Percentiles rank a stretch among this genome's conserved stretches.
phyloP scores from a whole-genome alignment of 2,888 invertebrate species.

The Drepana falcataria region DNA sequence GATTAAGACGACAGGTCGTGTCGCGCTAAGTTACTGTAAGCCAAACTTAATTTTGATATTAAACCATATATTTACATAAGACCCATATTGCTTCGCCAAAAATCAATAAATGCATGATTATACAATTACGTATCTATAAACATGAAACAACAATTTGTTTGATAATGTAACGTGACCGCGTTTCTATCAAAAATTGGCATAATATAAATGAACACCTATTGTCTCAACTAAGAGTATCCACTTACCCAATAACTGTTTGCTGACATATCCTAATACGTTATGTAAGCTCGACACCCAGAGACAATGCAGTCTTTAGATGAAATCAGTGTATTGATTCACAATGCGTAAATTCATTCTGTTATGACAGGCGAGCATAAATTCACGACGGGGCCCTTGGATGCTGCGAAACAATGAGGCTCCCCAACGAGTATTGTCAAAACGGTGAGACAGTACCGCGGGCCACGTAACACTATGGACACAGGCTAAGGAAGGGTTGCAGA shows the following conservation, averaged over 20 bases:
- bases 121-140: background rate
- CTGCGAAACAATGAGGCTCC: conserved; percentile 71
- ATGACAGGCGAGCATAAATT: conserved; percentile 77
- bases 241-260: conserved; percentile 48
- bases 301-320: conserved; percentile 68
- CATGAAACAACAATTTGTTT: background rate
- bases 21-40: no score
- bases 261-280: conserved; percentile 64
- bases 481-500: conserved; percentile 58
- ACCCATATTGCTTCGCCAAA: no score
- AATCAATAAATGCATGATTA: no score
- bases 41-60: no score
- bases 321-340: conserved; percentile 75
- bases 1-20: no score
- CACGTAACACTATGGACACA: conserved; percentile 58
- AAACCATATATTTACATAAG: no score
- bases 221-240: conserved; percentile 54
- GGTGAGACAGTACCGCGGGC: conserved; percentile 66
- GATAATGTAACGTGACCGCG: conserved; percentile 20
- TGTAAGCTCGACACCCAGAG: conserved; percentile 67
- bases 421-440: conserved; percentile 55
- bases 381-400: conserved; percentile 69
- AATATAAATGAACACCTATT: conserved; percentile 50
- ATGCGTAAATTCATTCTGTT: conserved; percentile 76
- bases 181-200: conserved; percentile 36